Evolutionary conservation across 2,113 vertebrate species (phyloP), one percentile per base, ranked within the genome.

Genomic region (Balaenoptera acutorostrata): DNA sequence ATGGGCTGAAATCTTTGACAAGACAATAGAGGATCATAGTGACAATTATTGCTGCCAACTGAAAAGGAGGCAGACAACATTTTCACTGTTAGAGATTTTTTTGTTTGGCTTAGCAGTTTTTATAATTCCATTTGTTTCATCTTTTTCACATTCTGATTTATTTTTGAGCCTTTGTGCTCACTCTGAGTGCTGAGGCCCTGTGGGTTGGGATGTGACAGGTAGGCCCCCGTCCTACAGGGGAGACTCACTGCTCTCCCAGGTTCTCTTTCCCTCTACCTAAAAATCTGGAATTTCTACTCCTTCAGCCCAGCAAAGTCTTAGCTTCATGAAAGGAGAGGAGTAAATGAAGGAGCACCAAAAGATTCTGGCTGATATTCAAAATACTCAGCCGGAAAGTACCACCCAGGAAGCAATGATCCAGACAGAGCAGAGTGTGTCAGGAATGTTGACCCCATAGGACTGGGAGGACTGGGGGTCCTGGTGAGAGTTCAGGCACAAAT

Each of bases 1-100:
- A 8, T n/a, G 71, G 61, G 46, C 10, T 93, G 14, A 68, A 46
- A 39, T 72, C 23, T 55, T 57, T 27, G 71, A 27, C 4, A 21
- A n/a, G 71, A 77, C 20, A 33, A 75, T 88, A 97, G 12, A 98
- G 49, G 27, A 95, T 63, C 52, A 97, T 78, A 39, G 97, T 68
- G 63, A 93, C 95, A 3, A 71, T 80, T 97, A 97, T 88, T 39
- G 97, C 93, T 66, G 93, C 96, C 31, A 96, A 61, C 88, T 97
- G 96, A 29, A 69, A 72, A 44, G 64, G 23, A 83, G 72, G 7
- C 49, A 83, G 68, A 91, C 5, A 78, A 41, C 39, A 90, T 31
- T 41, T 74, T 21, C 75, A 21, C 69, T 6, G 9, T 39, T n/a
- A 52, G 33, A 15, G 29, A 66, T 44, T 75, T 57, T 57, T 82